phyloP scores from a whole-genome alignment of 2,888 invertebrate species.

The Ectobius pallidus region DNA sequence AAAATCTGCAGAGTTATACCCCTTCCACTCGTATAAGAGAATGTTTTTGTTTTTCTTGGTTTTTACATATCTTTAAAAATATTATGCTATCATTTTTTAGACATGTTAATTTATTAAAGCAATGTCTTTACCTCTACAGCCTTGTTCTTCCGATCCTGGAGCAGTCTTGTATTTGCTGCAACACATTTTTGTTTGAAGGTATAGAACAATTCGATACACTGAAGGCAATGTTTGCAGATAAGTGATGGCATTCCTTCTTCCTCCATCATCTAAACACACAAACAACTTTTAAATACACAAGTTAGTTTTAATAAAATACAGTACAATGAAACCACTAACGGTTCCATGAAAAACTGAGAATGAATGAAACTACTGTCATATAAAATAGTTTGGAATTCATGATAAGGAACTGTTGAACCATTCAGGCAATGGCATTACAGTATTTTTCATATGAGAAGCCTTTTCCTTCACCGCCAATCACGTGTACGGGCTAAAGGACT shows the following conservation, averaged over 20 bases:
- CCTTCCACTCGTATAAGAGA: not conserved
- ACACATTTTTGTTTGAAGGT: constrained; percentile 10
- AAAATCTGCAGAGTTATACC: too few relatives aligned
- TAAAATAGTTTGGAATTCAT: not conserved
- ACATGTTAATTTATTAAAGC: not conserved
- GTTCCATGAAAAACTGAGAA: not conserved
- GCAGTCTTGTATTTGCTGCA: not conserved
- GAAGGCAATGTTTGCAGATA: constrained; percentile 1
- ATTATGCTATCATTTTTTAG: not conserved
- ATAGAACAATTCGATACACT: constrained; percentile 5
- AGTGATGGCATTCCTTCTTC: constrained; percentile 8
- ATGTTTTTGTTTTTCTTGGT: not conserved
- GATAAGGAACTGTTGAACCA: not conserved
- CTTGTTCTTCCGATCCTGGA: not conserved
- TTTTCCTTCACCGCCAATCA: too few relatives aligned
- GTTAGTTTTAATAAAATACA: not conserved
- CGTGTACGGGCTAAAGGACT: too few relatives aligned
- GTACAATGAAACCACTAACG: not conserved
- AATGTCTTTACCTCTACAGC: not conserved
- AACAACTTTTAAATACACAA: not conserved
- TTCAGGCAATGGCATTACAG: too few relatives aligned
- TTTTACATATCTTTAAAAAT: not conserved
- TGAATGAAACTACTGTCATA: too few relatives aligned
- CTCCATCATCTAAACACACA: not conserved
- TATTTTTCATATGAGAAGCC: too few relatives aligned